These are phyloP conservation scores for Erethizon dorsatum DNA, from an alignment of 2,797 vertebrate genomes.

Conservation along the genomic window DNA sequence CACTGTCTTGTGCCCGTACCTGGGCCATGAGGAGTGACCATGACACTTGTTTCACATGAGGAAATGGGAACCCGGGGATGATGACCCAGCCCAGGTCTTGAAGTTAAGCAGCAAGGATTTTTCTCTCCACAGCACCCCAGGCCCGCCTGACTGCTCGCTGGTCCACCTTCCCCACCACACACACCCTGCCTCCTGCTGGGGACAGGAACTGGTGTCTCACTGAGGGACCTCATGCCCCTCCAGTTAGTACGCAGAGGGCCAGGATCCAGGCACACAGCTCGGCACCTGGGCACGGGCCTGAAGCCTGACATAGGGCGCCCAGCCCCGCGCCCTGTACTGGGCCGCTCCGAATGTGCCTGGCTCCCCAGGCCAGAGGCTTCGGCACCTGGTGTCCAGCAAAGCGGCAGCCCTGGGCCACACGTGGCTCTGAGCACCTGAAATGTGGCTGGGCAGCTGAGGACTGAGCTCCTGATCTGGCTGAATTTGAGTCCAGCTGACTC, in stretches of 20 bases:
- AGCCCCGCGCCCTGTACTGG: not conserved
- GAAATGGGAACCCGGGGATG: not conserved
- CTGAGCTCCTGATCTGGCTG: no score
- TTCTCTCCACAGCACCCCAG: not conserved
- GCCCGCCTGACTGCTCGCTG: no score
- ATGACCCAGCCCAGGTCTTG: not conserved
- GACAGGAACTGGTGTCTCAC: rapidly evolving
- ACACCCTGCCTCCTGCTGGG: not conserved
- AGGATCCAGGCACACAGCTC: not conserved
- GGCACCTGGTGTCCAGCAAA: not conserved
- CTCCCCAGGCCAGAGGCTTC: not conserved
- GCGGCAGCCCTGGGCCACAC: rapidly evolving
- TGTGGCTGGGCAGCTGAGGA: not conserved
- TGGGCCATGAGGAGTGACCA: not conserved
- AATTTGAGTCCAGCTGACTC: not conserved
- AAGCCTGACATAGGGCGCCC: not conserved
- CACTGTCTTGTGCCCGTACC: rapidly evolving
- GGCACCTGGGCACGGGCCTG: not conserved
- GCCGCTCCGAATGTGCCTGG: not conserved
- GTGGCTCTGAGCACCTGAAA: not conserved
- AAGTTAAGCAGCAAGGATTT: not conserved
- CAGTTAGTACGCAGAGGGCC: rapidly evolving
- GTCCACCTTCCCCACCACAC: not conserved
- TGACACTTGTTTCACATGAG: rapidly evolving
- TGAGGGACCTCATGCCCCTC: rapidly evolving